Percentiles rank a stretch among this genome's conserved stretches.
phyloP scores from a whole-genome alignment of 2,113 vertebrate species.

The Scomber japonicus region DNA sequence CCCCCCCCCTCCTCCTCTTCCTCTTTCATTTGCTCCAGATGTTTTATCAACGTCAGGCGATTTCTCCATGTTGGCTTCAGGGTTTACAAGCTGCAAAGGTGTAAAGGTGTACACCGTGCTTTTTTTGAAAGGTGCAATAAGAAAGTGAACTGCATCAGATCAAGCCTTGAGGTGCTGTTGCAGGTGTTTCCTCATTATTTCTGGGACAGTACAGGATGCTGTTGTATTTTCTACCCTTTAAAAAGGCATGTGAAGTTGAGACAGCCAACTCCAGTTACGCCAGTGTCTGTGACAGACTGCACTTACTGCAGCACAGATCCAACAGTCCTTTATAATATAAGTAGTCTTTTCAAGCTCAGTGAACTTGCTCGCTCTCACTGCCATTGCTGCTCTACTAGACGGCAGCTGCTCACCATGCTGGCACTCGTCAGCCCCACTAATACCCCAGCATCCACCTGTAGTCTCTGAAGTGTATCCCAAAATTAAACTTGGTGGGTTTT shows the following conservation, averaged over 20 bases:
- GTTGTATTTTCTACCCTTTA: not conserved
- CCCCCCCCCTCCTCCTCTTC: slow-evolving; percentile 13
- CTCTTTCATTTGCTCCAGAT: slow-evolving; percentile 61
- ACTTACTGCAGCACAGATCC: not conserved
- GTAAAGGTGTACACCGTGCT: not conserved
- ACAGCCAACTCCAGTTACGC: slow-evolving; percentile 14
- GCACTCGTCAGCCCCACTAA: not conserved
- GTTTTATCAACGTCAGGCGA: slow-evolving; percentile 66
- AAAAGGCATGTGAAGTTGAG: not conserved
- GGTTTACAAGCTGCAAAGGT: slow-evolving; percentile 42
- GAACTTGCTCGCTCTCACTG: slow-evolving; percentile 8
- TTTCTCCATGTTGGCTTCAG: slow-evolving; percentile 40
- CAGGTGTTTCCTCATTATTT: slow-evolving; percentile 10
- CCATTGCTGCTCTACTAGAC: not conserved
- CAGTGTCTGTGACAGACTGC: not conserved
- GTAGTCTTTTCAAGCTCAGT: too few species aligned
- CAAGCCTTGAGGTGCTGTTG: not conserved
- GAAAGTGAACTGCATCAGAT: not conserved
- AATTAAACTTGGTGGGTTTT: slow-evolving; percentile 2
- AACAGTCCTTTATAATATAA: not conserved
- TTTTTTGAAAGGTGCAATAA: not conserved
- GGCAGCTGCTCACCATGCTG: not conserved
- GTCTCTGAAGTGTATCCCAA: slow-evolving; percentile 6
- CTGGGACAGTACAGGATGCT: slow-evolving; percentile 2
- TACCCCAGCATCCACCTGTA: not conserved